A percentile compares a stretch with the other conserved stretches of the same genome.
Evolutionary conservation across 2,888 invertebrate species (phyloP).

Genomic region (Plagiodera versicolora): DNA sequence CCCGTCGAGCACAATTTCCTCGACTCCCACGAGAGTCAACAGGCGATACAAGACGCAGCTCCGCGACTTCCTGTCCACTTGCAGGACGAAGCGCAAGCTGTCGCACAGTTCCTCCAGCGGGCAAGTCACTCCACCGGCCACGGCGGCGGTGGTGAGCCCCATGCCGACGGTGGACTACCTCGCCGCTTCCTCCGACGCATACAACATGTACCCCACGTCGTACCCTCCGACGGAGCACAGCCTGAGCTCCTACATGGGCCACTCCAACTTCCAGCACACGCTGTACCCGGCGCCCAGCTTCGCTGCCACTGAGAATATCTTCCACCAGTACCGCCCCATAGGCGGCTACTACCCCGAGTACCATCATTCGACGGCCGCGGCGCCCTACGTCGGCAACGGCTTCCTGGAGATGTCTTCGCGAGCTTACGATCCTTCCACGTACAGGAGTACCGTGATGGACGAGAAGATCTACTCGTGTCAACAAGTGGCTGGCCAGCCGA

Average conservation of each 20-base stretch:
- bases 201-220: conserved; percentile 67
- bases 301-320: conserved; percentile 78
- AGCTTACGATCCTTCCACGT: too few relatives aligned
- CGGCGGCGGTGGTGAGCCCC: conserved; percentile 57
- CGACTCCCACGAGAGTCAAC: conserved; percentile 71
- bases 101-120: conserved; percentile 49
- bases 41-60: conserved; percentile 92
- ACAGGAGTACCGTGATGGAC: too few relatives aligned
- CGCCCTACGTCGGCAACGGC: conserved; percentile 78
- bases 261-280: too few relatives aligned
- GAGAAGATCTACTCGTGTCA: conserved; percentile 67
- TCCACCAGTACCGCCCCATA: conserved; percentile 87
- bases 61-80: conserved; percentile 89
- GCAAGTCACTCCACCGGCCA: conserved; percentile 53
- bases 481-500: conserved; percentile 62
- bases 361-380: too few relatives aligned
- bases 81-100: conserved; percentile 61
- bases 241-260: conserved; percentile 67
- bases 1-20: conserved; percentile 59
- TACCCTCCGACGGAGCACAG: conserved; percentile 74
- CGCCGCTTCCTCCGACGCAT: conserved; percentile 63
- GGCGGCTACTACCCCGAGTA: conserved; percentile 81
- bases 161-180: conserved; percentile 69
- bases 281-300: conserved; percentile 61
- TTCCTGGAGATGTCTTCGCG: conserved; percentile 77